Conservation (phyloP, 2,797 vertebrate genomes). For the Pyrocephalus nanus region DNA sequence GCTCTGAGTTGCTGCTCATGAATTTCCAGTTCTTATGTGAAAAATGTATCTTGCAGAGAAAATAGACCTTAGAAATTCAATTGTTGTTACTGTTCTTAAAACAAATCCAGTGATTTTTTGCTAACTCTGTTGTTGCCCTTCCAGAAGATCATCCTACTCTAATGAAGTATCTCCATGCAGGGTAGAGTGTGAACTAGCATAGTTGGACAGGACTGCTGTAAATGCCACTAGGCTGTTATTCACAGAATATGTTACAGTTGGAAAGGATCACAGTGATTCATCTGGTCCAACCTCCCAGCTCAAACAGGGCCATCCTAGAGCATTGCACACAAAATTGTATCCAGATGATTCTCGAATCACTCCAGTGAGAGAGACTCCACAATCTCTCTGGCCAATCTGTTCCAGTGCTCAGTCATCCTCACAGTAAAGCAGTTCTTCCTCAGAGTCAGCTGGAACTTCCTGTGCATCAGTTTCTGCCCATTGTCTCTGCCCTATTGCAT, state of each 20-base stretch:
- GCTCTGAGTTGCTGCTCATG: neutral
- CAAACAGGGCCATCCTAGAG: neutral
- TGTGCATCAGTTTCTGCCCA: neutral
- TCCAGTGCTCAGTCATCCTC: neutral
- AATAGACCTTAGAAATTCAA: neutral
- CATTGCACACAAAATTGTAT: neutral
- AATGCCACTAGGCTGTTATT: neutral
- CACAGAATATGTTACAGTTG: neutral
- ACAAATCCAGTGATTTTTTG: neutral
- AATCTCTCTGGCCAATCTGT: neutral
- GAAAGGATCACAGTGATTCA: fast-evolving
- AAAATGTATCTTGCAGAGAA: neutral
- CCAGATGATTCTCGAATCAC: neutral
- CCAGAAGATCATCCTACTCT: neutral
- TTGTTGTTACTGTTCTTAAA: neutral
- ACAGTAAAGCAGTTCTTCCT: neutral
- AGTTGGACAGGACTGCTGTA: neutral
- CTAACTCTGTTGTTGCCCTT: neutral
- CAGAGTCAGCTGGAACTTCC: fast-evolving
- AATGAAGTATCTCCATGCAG: neutral
- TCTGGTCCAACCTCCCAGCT: neutral
- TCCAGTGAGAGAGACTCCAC: neutral
- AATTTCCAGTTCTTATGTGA: neutral
- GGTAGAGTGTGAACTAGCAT: neutral
- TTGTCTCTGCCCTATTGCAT: neutral